Evolutionary conservation across 2,888 invertebrate genomes (phyloP).

Genomic region (Isoperla grammatica): DNA sequence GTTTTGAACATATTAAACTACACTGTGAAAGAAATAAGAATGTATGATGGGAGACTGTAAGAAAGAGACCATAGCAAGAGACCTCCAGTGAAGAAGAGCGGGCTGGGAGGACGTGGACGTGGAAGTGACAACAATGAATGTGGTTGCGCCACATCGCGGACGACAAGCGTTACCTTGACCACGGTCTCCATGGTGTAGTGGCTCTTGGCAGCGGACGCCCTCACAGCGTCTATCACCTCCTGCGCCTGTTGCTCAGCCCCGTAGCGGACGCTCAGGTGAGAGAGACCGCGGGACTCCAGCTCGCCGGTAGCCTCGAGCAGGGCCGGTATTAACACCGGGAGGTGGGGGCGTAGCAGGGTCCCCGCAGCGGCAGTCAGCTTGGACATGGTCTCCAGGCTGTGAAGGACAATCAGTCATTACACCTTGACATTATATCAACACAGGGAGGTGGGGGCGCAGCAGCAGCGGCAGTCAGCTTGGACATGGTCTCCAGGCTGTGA

Average conservation of each 20-base stretch:
- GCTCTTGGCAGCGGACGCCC: constrained; percentile 74
- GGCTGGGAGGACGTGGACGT: too few species aligned
- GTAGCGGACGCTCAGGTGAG: constrained; percentile 67
- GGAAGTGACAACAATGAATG: background rate
- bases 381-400: constrained; percentile 76
- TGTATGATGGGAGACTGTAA: too few species aligned
- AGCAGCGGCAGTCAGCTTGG: too few species aligned
- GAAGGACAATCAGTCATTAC: too few species aligned
- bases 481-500: too few species aligned
- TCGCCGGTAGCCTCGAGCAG: constrained; percentile 83
- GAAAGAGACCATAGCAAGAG: too few species aligned
- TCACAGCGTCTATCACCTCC: constrained; percentile 69
- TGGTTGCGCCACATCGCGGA: background rate
- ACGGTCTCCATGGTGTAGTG: constrained; percentile 87
- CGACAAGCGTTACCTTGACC: constrained; percentile 54
- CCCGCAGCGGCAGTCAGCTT: constrained; percentile 81
- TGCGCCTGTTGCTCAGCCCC: constrained; percentile 64
- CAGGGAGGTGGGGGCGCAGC: too few species aligned
- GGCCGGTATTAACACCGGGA: constrained; percentile 74
- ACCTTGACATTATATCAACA: too few species aligned
- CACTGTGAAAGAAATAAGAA: too few species aligned
- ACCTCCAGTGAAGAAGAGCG: too few species aligned
- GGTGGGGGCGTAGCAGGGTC: constrained; percentile 69
- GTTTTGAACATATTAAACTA: too few species aligned
- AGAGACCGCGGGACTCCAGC: constrained; percentile 71